Percentiles rank a stretch among this genome's conserved stretches.
These are phyloP conservation scores for Platyrinchus mystaceus DNA, from an alignment of 2,797 vertebrate species.

Conservation along the genomic window DNA sequence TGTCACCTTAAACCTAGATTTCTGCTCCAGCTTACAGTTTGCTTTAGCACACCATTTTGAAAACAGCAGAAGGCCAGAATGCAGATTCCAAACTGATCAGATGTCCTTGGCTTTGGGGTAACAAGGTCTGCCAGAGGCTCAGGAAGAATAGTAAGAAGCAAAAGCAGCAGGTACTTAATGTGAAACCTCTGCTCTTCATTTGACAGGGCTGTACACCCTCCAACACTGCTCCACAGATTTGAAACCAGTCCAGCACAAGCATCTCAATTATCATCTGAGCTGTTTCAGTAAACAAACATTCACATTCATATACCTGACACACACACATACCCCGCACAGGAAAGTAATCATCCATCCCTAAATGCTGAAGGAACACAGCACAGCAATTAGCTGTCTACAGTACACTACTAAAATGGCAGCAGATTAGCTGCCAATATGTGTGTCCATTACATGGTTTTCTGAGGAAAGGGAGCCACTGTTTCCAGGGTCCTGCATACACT, in stretches of 20 bases:
- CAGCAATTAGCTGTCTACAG: background rate
- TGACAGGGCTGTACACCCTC: background rate
- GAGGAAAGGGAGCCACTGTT: background rate
- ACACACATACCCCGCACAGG: fast-evolving
- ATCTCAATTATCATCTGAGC: background rate
- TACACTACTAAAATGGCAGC: background rate
- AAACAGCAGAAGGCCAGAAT: background rate
- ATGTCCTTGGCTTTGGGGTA: background rate
- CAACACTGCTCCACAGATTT: background rate
- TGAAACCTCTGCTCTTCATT: background rate
- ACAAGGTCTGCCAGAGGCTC: background rate
- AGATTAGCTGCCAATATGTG: background rate
- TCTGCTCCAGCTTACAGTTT: background rate
- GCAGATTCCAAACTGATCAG: background rate
- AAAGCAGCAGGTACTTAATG: background rate
- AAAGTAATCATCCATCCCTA: background rate
- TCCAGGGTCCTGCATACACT: background rate
- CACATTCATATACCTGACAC: background rate
- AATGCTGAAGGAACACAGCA: background rate
- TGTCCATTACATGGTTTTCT: background rate
- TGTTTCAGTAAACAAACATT: background rate
- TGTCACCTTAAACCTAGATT: background rate
- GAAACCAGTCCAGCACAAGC: background rate
- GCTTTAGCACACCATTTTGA: background rate
- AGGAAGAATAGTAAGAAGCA: background rate